Base-by-base conservation (phyloP, 2,888 invertebrate genomes). In the Nebria salina region DNA sequence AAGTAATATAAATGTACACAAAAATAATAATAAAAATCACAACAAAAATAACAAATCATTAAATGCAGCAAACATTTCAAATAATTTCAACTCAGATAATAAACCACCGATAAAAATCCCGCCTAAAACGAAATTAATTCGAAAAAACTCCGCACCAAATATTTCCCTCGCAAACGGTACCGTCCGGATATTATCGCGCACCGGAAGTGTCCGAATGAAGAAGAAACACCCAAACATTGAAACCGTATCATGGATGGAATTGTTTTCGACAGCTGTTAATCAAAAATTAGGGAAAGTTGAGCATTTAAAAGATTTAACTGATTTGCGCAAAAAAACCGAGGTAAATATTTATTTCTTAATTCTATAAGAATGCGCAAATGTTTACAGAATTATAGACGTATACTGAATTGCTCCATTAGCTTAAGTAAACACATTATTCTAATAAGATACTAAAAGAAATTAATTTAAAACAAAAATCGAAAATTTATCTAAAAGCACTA, bases 121-220 rank as follows among this genome's bases (percentile, higher is more conserved):
- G 81, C 83, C 84, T 0, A 90, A 90, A 84, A 91, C 91, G 43
- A 91, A 90, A 4, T 41, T 43, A 15, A 34, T 73, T 26, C 75
- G 80, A 11, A 70, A 90, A 84, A 89, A 89, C 83, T 87, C 87
- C 13, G 87, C 86, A 82, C 86, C 88, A 5, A 83, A 87, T 1
- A 89, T 89, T 65, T 26, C 25, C 34, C 70, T 25, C 34, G 15
- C 25, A 15, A 34, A 13, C 25, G 70, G 70, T 5, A 68, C 5
- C 68, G 15, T 8, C 1, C 13, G 70, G 25, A 26, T 26, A 9
- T 15, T 70, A n/a, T 11, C 34, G 70, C 88, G 91, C 26, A 87
- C 87, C 6, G 89, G 89, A 0, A 89, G 90, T 65, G 86, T 90
- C 65, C 88, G 91, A 75, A 90, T 90, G 15, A 90, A 64, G 64